Conservation (phyloP, 2,113 vertebrate species). For the Strigops habroptila region DNA sequence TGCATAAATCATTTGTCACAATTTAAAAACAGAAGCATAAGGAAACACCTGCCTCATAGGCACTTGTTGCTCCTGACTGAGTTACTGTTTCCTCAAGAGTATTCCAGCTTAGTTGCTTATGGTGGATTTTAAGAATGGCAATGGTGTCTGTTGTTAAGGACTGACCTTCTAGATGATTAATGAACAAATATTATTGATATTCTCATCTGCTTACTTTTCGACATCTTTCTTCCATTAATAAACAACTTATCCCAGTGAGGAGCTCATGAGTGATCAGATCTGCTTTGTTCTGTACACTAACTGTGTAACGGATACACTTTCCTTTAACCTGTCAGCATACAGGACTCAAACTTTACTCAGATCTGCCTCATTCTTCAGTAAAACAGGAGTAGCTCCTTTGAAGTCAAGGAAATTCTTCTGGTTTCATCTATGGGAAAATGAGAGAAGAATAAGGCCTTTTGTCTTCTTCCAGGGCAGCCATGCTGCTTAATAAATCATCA, state of each 20-base stretch:
- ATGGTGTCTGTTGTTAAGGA: neutral
- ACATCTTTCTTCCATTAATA: neutral
- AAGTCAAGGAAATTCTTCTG: conserved; percentile 42
- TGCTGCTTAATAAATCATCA: conserved; percentile 59
- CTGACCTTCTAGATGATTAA: conserved; percentile 1
- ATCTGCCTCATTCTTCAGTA: neutral
- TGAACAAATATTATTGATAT: conserved; percentile 30
- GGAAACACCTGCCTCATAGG: conserved; percentile 40
- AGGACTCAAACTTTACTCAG: conserved; percentile 4
- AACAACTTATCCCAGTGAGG: neutral
- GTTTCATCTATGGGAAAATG: conserved; percentile 23
- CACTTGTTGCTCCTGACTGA: neutral
- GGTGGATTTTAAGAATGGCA: neutral
- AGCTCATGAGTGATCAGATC: neutral
- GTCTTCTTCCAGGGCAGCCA: conserved; percentile 7
- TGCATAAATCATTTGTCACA: conserved; percentile 34
- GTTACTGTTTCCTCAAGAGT: conserved; percentile 16
- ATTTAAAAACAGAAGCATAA: conserved; percentile 9
- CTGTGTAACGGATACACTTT: neutral
- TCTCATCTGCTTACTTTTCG: conserved; percentile 28
- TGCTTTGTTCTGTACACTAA: neutral
- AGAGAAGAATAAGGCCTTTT: conserved; percentile 39
- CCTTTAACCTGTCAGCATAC: neutral
- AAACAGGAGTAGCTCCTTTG: conserved; percentile 24
- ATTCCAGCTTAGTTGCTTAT: neutral